These are phyloP conservation scores for Hermetia illucens DNA, from an alignment of 1,140 invertebrate species.

Conservation along the genomic window DNA sequence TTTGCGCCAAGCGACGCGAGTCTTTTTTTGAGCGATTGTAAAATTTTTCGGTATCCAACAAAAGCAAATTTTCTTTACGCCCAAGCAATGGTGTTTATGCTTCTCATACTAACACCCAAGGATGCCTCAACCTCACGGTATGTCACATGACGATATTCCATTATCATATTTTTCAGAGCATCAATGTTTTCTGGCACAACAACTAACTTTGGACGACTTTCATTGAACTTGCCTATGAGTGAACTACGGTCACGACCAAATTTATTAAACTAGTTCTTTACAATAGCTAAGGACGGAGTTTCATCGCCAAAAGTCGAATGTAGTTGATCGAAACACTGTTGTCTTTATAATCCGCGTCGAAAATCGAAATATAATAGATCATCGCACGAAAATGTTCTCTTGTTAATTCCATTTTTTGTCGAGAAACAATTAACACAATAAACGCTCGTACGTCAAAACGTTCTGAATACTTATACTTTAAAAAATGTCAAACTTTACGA, in stretches of 20 bases:
- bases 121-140: too few relatives aligned
- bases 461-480: too few relatives aligned
- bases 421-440: too few relatives aligned
- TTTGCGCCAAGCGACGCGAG: too few relatives aligned
- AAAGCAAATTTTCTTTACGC: slow-evolving; percentile 12
- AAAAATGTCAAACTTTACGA: too few relatives aligned
- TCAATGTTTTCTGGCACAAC: slow-evolving; percentile 9
- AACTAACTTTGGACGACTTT: slow-evolving; percentile 7
- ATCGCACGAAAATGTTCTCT: slow-evolving; percentile 2
- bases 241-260: too few relatives aligned
- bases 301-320: slow-evolving; percentile 1
- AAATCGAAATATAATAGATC: slow-evolving; percentile 2
- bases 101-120: too few relatives aligned
- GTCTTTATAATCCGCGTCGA: background rate
- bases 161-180: slow-evolving; percentile 16
- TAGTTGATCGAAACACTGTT: slow-evolving; percentile 1
- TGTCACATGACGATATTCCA: slow-evolving; percentile 14
- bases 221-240: too few relatives aligned
- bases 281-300: too few relatives aligned
- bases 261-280: too few relatives aligned
- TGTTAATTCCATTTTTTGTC: too few relatives aligned
- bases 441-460: too few relatives aligned
- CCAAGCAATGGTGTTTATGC: slow-evolving; percentile 14
- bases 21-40: slow-evolving; percentile 15
- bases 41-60: slow-evolving; percentile 18